Base-by-base conservation (phyloP, 2,113 vertebrate species). In the Zonotrichia leucophrys region DNA sequence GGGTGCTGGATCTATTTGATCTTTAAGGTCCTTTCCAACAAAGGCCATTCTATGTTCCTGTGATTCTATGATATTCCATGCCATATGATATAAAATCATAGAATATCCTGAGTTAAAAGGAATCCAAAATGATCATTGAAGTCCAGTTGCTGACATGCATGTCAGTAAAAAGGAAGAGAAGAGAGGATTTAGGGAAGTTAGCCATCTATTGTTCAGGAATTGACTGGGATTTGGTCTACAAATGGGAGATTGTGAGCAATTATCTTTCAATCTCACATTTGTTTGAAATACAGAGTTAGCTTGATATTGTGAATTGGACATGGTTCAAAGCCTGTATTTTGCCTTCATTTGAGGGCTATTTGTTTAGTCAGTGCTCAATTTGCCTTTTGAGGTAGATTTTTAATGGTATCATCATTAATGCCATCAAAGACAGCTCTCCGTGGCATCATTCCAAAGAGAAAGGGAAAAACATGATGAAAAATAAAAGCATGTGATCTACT, bases 141-240 rank as follows among this genome's bases (percentile, higher is more conserved):
- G 21, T 76, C 25, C 41, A 62, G 41, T 47, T 76, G 17, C 21
- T 47, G 31, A 33, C 10, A 42, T 25, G 15, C 13, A 63, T 8
- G 20, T 12, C 23, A 47, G 25, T 18, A 72, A 35, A 76, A 87
- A 83, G 27, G 24, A 13, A 42, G 22, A 74, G 31, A 55, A 53
- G 8, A 0, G 1, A 9, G 10, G 1, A 2, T 27, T 55, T 35
- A 52, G 17, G 18, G 5, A 74, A 19, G 4, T 22, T 47, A 67
- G 6, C 4, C 7, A 19, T 25, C 10, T 27, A 23, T 50, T 42
- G 15, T 11, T 66, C 12, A 56, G 46, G 31, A 83, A 46, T 14
- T 58, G 41, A 28, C 11, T 41, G 15, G 9, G 42, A 47, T 76
- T 85, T 72, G 8, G 1, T 53, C 46, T 80, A 3, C 4, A 28